phyloP scores from a whole-genome alignment of 2,113 vertebrate genomes.

The Mormoops blainvillei region DNA sequence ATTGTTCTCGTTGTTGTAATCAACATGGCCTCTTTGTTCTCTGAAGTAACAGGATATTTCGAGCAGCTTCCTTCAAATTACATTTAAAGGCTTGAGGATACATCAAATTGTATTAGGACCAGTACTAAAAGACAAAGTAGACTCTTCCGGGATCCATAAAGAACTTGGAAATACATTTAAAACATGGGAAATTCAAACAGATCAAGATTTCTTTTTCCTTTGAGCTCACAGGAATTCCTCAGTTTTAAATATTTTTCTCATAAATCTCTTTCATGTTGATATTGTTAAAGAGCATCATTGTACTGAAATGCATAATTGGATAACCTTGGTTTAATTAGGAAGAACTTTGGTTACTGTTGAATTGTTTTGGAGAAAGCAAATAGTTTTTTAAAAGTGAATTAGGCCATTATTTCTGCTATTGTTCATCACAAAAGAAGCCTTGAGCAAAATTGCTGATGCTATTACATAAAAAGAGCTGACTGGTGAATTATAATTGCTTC shows the following conservation, averaged over 20 bases:
- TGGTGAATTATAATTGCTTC: conserved; percentile 54
- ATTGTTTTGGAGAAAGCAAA: background rate
- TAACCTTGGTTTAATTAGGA: conserved; percentile 32
- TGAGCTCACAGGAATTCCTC: background rate
- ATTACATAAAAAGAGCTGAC: conserved; percentile 45
- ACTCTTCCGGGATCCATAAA: background rate
- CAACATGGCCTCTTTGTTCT: background rate
- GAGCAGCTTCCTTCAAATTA: background rate
- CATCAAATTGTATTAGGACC: background rate
- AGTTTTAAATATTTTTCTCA: conserved; percentile 9
- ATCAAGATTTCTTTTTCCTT: background rate
- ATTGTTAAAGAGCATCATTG: background rate
- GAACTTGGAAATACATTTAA: conserved; percentile 1
- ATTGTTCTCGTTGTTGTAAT: background rate
- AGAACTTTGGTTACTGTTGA: background rate
- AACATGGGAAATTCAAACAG: background rate
- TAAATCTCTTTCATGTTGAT: background rate
- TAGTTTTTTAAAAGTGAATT: conserved; percentile 6
- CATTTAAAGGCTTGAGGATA: background rate
- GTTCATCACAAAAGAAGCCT: conserved; percentile 40
- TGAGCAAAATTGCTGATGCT: conserved; percentile 63
- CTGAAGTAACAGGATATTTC: background rate
- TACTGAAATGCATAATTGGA: background rate
- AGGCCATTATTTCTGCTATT: conserved; percentile 54
- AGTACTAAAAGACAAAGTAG: background rate